Percentiles rank a stretch among this genome's conserved stretches.
phyloP scores from a whole-genome alignment of 2,113 vertebrate genomes.

The Picathartes gymnocephalus region DNA sequence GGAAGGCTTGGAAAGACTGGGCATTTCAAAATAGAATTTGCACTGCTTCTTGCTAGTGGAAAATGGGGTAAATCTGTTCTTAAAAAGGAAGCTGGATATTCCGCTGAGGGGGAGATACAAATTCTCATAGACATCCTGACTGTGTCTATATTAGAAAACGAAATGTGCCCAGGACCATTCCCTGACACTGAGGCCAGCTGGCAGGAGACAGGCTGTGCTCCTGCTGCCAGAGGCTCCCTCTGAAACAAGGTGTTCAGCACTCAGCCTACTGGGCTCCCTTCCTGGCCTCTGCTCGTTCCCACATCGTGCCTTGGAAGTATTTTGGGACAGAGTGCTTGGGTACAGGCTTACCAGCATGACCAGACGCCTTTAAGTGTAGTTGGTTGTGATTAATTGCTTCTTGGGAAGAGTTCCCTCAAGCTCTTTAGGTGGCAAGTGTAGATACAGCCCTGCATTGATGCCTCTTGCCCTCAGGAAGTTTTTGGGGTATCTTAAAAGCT shows the following conservation, averaged over 20 bases:
- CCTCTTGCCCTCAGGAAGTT: not conserved
- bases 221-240: not conserved
- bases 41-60: not conserved
- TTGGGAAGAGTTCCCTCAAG: not conserved
- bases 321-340: not conserved
- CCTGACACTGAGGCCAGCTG: not conserved
- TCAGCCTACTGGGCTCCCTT: not conserved
- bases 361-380: not conserved
- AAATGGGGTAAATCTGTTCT: not conserved
- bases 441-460: not conserved
- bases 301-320: not conserved
- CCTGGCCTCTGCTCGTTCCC: not conserved
- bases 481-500: not conserved
- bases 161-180: not conserved
- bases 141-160: constrained; percentile 24
- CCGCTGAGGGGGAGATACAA: not conserved
- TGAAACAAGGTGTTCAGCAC: not conserved
- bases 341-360: not conserved
- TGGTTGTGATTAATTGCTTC: not conserved
- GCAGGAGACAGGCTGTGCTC: not conserved
- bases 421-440: not conserved
- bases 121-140: constrained; percentile 14
- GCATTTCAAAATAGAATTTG: not conserved
- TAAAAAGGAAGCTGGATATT: constrained; percentile 35
- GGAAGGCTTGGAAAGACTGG: not conserved